Conservation (phyloP, 1,140 invertebrate genomes). For the Drosophila rhopaloa region DNA sequence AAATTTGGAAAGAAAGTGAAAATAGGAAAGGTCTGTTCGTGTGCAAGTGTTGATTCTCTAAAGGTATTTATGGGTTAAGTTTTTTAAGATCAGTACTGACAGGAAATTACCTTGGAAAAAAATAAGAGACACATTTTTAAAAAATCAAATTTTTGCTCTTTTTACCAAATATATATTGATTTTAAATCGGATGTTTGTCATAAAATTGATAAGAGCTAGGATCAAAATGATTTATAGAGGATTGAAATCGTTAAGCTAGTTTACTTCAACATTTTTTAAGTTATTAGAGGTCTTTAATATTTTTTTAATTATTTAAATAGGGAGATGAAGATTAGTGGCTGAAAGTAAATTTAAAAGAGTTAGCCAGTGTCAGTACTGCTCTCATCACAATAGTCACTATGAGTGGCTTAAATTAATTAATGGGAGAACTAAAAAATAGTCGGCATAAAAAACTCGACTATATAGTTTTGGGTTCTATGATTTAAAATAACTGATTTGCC, state of each 20-base stretch:
- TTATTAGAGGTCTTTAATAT: too few relatives aligned
- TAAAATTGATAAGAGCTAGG: not conserved
- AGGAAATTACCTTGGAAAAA: not conserved
- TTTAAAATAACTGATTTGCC: not conserved
- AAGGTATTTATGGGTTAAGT: not conserved
- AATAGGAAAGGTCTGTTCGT: not conserved
- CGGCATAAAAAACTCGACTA: not conserved
- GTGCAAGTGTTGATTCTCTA: slow-evolving; percentile 8
- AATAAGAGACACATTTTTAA: not conserved
- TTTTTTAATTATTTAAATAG: too few relatives aligned
- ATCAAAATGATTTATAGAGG: not conserved
- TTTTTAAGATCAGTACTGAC: not conserved
- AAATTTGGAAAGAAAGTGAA: not conserved
- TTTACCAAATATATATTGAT: too few relatives aligned
- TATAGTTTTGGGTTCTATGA: not conserved
- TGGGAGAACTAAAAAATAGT: not conserved
- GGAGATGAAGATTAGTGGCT: too few relatives aligned
- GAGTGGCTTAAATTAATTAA: not conserved
- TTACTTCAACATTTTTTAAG: too few relatives aligned
- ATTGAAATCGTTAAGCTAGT: too few relatives aligned
- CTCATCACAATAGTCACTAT: not conserved
- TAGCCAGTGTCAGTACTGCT: too few relatives aligned
- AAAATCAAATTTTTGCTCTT: too few relatives aligned
- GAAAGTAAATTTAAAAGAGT: too few relatives aligned
- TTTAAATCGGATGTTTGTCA: not conserved